Conservation (phyloP, 2,797 vertebrate genomes). For the Clarias pachynema region DNA sequence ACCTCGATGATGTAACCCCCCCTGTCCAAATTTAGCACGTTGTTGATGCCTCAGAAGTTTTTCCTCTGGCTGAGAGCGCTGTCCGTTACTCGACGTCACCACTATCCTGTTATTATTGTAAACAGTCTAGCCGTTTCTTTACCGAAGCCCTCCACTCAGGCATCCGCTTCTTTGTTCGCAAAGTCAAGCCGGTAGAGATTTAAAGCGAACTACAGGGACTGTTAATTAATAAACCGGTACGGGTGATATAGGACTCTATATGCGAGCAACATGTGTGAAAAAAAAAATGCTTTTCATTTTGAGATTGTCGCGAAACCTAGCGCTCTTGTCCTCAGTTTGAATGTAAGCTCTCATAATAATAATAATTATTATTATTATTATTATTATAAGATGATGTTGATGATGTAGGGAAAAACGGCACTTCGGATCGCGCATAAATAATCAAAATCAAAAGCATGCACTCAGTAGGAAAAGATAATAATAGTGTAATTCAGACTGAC, state of each 20-base stretch:
- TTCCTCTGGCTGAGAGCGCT: constrained; percentile 73
- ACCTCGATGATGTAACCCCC: constrained; percentile 88
- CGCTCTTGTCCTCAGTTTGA: constrained; percentile 26
- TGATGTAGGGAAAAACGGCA: constrained; percentile 44
- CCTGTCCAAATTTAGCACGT: constrained; percentile 87
- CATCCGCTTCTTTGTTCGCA: constrained; percentile 82
- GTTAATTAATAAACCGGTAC: background rate
- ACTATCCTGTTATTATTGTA: constrained; percentile 85
- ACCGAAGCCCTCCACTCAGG: constrained; percentile 76
- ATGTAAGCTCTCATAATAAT: constrained; percentile 19
- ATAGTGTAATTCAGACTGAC: background rate
- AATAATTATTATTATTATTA: background rate
- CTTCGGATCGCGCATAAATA: background rate
- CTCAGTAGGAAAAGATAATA: background rate
- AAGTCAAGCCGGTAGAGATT: constrained; percentile 68
- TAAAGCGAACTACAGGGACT: constrained; percentile 20
- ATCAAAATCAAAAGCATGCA: background rate
- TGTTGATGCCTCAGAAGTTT: constrained; percentile 76
- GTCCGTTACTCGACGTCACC: constrained; percentile 78
- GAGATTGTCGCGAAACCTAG: constrained; percentile 25
- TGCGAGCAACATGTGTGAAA: constrained; percentile 57
- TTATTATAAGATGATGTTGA: background rate
- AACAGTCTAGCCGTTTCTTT: constrained; percentile 81
- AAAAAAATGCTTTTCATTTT: constrained; percentile 41
- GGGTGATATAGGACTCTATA: background rate